Conservation (phyloP, 2,113 vertebrate genomes). For the Columba livia region DNA sequence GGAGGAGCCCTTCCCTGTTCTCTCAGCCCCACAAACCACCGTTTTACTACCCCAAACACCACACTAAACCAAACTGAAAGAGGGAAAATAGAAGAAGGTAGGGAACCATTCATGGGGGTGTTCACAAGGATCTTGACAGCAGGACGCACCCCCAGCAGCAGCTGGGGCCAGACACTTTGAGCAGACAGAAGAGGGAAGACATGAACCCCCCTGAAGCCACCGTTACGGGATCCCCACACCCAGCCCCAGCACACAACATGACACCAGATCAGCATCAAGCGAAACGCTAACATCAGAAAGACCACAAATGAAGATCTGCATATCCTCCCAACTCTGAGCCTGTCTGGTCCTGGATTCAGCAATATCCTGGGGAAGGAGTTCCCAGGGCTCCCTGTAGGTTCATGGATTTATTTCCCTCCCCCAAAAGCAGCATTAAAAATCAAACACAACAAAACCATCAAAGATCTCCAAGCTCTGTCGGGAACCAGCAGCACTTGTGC, state of each 20-base stretch:
- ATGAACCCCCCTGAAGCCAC: not conserved
- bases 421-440: not conserved
- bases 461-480: not conserved
- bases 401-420: not conserved
- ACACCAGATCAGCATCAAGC: not conserved
- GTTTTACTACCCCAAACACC: not conserved
- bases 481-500: not conserved
- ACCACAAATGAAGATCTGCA: not conserved
- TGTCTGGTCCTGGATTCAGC: not conserved
- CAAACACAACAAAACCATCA: not conserved
- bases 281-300: not conserved
- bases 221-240: accelerated
- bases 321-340: not conserved
- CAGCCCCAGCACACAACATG: not conserved
- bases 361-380: accelerated
- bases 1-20: not conserved
- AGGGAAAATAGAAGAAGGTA: not conserved
- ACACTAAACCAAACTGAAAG: not conserved
- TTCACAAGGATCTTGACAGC: not conserved
- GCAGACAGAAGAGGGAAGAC: not conserved
- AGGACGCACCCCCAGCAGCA: not conserved
- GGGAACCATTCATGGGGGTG: not conserved
- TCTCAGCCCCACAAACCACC: not conserved
- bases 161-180: not conserved
- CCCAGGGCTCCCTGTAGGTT: not conserved